These are phyloP conservation scores for Crotophaga sulcirostris DNA, from an alignment of 2,113 vertebrate species.

Conservation along the genomic window DNA sequence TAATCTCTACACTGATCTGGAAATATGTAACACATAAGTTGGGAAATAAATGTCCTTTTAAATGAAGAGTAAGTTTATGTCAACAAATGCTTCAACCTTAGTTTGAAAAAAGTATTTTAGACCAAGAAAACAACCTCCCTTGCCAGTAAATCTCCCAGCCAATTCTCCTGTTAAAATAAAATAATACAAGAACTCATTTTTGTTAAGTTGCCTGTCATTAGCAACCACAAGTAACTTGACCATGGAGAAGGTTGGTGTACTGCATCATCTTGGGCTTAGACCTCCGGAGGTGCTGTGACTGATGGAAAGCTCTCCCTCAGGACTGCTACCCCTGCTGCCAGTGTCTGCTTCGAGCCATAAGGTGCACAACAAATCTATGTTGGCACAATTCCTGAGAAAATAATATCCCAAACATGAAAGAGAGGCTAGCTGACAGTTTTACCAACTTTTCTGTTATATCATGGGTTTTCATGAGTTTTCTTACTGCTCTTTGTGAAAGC, in stretches of 20 bases:
- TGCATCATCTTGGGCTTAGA: background rate
- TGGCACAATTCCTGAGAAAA: background rate
- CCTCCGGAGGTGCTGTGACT: background rate
- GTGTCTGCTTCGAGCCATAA: background rate
- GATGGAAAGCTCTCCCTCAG: background rate
- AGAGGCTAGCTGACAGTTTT: background rate
- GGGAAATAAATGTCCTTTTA: background rate
- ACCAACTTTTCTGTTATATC: background rate
- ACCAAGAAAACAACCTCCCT: background rate
- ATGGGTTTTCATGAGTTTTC: background rate
- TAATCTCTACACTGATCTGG: background rate
- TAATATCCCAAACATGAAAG: background rate
- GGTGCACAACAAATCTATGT: background rate
- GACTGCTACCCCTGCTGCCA: background rate
- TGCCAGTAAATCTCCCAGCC: background rate
- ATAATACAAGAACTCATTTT: background rate
- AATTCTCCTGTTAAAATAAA: background rate
- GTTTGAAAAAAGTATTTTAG: background rate
- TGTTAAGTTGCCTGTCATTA: background rate
- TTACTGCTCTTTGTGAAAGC: background rate
- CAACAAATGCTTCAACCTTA: background rate
- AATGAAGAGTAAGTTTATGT: background rate
- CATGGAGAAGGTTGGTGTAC: background rate
- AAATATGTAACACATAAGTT: background rate
- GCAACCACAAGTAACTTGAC: background rate